These are phyloP conservation scores for Drosophila helvetica DNA, from an alignment of 2,888 invertebrate genomes.

Conservation along the genomic window DNA sequence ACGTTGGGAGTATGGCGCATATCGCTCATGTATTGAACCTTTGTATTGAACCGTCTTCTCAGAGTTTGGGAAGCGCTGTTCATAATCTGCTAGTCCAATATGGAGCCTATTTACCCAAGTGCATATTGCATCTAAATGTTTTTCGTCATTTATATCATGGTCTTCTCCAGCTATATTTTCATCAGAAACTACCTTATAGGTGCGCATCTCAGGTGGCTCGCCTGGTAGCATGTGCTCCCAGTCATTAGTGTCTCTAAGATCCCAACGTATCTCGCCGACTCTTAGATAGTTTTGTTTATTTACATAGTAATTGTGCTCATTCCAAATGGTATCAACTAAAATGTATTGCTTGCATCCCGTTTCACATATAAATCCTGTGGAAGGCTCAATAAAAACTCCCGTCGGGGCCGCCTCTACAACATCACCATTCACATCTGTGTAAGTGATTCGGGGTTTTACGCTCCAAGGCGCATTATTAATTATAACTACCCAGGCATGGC, in stretches of 20 bases:
- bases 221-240: conserved; percentile 91
- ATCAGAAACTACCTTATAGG: conserved; percentile 80
- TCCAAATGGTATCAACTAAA: conserved; percentile 93
- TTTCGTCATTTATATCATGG: conserved; percentile 85
- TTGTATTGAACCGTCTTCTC: conserved; percentile 89
- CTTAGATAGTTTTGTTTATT: conserved; percentile 86
- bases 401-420: conserved; percentile 74
- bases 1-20: conserved; percentile 89
- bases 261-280: conserved; percentile 86
- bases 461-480: conserved; percentile 83
- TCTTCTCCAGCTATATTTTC: conserved; percentile 85
- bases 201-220: conserved; percentile 86
- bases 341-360: conserved; percentile 87
- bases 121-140: conserved; percentile 90
- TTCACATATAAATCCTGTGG: conserved; percentile 89
- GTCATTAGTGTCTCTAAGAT: conserved; percentile 85
- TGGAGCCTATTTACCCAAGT: conserved; percentile 90
- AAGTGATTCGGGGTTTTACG: conserved; percentile 71
- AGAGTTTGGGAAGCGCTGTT: conserved; percentile 90
- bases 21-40: conserved; percentile 90
- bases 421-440: conserved; percentile 75
- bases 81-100: conserved; percentile 86
- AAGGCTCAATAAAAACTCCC: conserved; percentile 93
- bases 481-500: conserved; percentile 94
- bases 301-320: conserved; percentile 93